Evolutionary conservation across 2,797 vertebrate species (phyloP).

Genomic region (Apogon hyalosoma): DNA sequence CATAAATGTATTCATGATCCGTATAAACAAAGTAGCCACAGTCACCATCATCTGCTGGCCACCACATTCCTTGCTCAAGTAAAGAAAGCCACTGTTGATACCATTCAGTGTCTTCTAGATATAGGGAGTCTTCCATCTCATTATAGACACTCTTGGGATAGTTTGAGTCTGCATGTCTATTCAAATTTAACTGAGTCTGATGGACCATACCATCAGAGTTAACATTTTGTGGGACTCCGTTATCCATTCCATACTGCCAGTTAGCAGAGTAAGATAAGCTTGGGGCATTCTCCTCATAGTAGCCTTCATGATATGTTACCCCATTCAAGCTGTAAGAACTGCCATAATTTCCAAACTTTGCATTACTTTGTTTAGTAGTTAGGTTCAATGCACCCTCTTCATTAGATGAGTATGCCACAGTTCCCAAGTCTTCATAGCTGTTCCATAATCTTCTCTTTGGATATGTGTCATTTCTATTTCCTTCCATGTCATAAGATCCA

Average conservation of each 20-base stretch:
- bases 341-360: slow-evolving; percentile 81
- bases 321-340: slow-evolving; percentile 86
- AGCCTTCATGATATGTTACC: slow-evolving; percentile 85
- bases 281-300: slow-evolving; percentile 85
- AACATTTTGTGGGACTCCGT: slow-evolving; percentile 64
- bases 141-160: slow-evolving; percentile 75
- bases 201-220: slow-evolving; percentile 74
- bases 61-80: slow-evolving; percentile 95
- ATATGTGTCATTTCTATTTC: slow-evolving; percentile 49
- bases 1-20: slow-evolving; percentile 94
- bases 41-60: slow-evolving; percentile 93
- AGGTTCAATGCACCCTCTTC: slow-evolving; percentile 88
- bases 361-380: slow-evolving; percentile 87
- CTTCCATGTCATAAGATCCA: slow-evolving; percentile 48
- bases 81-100: slow-evolving; percentile 93
- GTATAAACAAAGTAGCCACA: slow-evolving; percentile 97
- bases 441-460: slow-evolving; percentile 73
- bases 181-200: slow-evolving; percentile 64
- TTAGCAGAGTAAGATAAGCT: slow-evolving; percentile 83
- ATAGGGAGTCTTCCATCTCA: slow-evolving; percentile 81
- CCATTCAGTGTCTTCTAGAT: slow-evolving; percentile 88
- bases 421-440: slow-evolving; percentile 71
- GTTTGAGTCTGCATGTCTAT: slow-evolving; percentile 81
- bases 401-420: slow-evolving; percentile 69
- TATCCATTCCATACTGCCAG: slow-evolving; percentile 78